These are phyloP conservation scores for Clistopyga incitator DNA, from an alignment of 2,888 invertebrate species.

Conservation along the genomic window DNA sequence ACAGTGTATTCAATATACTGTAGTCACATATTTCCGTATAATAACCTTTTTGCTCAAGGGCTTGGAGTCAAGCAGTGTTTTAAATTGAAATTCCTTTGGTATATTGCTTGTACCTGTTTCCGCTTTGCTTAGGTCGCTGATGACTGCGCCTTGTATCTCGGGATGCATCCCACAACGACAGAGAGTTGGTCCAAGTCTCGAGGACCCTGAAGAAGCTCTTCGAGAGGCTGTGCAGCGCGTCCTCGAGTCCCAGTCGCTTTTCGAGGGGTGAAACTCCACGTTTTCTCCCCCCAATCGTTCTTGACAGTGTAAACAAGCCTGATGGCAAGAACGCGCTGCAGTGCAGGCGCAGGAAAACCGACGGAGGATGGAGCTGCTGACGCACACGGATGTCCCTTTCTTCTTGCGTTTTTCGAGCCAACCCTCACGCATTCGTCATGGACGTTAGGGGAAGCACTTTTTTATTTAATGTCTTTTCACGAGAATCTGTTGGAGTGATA, in stretches of 20 bases:
- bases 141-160: not conserved
- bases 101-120: not conserved
- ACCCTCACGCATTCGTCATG: slow-evolving; percentile 23
- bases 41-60: no score
- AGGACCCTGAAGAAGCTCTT: slow-evolving; percentile 54
- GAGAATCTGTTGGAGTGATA: slow-evolving; percentile 17
- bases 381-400: slow-evolving; percentile 24
- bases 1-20: no score
- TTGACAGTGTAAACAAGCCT: slow-evolving; percentile 60
- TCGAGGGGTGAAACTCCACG: slow-evolving; percentile 40
- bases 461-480: slow-evolving; percentile 34
- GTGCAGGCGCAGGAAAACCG: slow-evolving; percentile 13
- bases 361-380: slow-evolving; percentile 6
- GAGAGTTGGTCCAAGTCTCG: slow-evolving; percentile 45
- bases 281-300: slow-evolving; percentile 34
- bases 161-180: not conserved
- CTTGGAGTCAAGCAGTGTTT: not conserved
- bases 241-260: slow-evolving; percentile 43
- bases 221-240: slow-evolving; percentile 48
- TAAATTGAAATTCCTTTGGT: not conserved
- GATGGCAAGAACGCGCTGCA: slow-evolving; percentile 25
- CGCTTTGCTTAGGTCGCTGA: not conserved
- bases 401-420: slow-evolving; percentile 27
- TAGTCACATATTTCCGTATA: no score
- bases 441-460: slow-evolving; percentile 11